A percentile compares a stretch with the other conserved stretches of the same genome.
These are phyloP conservation scores for Sesia bembeciformis DNA, from an alignment of 2,888 invertebrate species.

Conservation along the genomic window DNA sequence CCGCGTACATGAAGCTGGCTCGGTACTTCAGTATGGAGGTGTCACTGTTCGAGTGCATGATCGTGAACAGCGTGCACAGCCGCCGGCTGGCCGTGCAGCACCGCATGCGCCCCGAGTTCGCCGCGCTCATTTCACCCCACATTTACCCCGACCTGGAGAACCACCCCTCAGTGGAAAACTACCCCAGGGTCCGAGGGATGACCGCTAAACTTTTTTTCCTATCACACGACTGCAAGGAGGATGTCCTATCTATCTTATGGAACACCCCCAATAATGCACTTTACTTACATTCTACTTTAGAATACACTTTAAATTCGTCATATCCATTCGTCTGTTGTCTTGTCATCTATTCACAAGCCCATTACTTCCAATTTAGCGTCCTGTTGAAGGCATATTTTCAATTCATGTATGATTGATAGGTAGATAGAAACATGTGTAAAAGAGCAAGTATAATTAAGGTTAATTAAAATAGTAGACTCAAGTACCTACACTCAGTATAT, in stretches of 20 bases:
- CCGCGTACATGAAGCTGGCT: conserved; percentile 79
- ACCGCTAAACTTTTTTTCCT: conserved; percentile 80
- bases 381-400: no score
- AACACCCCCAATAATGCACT: no score
- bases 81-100: conserved; percentile 81
- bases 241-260: conserved; percentile 17
- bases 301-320: no score
- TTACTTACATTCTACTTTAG: no score
- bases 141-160: conserved; percentile 80
- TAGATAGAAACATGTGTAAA: no score
- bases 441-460: no score
- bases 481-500: no score
- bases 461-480: no score
- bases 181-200: conserved; percentile 76
- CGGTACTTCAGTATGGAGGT: conserved; percentile 80
- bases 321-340: no score
- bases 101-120: conserved; percentile 84
- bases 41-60: conserved; percentile 88
- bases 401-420: no score
- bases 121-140: conserved; percentile 74
- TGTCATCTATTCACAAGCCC: no score
- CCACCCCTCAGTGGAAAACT: conserved; percentile 73
- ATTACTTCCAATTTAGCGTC: no score
- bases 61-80: conserved; percentile 77
- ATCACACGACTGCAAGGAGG: conserved; percentile 75